phyloP scores from a whole-genome alignment of 2,888 invertebrate genomes.

The Ochropleura plecta region DNA sequence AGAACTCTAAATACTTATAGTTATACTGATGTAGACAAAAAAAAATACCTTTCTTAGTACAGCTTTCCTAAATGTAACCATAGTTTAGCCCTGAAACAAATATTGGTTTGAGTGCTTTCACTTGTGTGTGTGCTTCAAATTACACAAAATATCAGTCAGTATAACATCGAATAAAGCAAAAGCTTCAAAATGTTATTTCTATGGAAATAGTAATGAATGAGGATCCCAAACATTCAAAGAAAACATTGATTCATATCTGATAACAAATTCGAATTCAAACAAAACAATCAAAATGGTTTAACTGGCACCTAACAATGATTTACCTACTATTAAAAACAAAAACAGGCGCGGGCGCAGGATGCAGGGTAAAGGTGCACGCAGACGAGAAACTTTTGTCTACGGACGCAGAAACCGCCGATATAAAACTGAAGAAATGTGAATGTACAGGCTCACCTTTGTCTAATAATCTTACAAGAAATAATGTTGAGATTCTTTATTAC shows the following conservation, averaged over 20 bases:
- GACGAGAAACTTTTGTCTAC: not conserved
- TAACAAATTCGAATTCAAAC: conserved; percentile 52
- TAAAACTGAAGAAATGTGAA: not conserved
- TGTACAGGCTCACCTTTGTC: not conserved
- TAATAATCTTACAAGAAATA: not conserved
- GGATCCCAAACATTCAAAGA: conserved; percentile 12
- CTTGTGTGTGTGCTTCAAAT: not conserved
- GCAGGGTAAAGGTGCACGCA: conserved; percentile 26
- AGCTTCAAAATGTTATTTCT: conserved; percentile 27
- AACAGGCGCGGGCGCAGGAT: conserved; percentile 44
- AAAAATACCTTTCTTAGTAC: no score
- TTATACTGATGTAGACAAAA: not conserved
- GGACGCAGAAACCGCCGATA: not conserved
- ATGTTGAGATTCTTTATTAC: not conserved
- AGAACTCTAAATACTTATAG: no score
- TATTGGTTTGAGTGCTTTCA: not conserved
- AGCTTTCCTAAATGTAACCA: no score
- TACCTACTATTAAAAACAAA: conserved; percentile 61
- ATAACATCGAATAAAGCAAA: conserved; percentile 2
- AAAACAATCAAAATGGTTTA: conserved; percentile 44
- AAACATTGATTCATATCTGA: conserved; percentile 42
- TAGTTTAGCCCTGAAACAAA: not conserved
- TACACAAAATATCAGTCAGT: not conserved
- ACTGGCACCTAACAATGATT: conserved; percentile 65
- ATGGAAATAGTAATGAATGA: conserved; percentile 51